phyloP scores from a whole-genome alignment of 2,797 vertebrate species.

The Silurus aristotelis region DNA sequence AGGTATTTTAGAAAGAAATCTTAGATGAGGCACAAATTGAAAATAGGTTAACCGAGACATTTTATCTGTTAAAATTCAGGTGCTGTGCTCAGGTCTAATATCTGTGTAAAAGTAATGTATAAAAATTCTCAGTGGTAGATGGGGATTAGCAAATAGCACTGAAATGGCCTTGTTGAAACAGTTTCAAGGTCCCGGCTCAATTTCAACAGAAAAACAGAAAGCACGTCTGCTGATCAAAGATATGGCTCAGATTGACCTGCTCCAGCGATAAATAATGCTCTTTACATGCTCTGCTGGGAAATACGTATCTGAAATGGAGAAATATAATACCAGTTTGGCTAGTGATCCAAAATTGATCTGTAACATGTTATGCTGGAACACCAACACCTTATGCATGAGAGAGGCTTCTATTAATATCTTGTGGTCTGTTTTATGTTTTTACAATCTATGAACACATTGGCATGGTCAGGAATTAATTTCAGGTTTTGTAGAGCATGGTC shows the following conservation, averaged over 20 bases:
- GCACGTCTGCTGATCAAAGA: neutral
- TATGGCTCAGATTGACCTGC: conserved; percentile 25
- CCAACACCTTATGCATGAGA: conserved; percentile 1
- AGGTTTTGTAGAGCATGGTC: neutral
- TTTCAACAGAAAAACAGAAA: conserved; percentile 36
- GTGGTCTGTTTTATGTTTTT: conserved; percentile 16
- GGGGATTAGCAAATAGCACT: conserved; percentile 27
- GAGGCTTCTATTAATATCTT: conserved; percentile 25
- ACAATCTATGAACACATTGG: neutral
- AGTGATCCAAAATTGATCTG: conserved; percentile 33
- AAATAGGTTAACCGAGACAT: neutral
- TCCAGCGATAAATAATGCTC: conserved; percentile 38
- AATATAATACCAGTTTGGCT: conserved; percentile 16
- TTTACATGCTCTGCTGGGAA: conserved; percentile 26
- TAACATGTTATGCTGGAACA: neutral
- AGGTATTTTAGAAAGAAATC: neutral
- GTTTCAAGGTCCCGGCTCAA: conserved; percentile 50
- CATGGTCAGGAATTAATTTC: neutral
- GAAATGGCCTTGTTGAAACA: conserved; percentile 50
- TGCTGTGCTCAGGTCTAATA: neutral
- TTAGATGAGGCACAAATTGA: neutral
- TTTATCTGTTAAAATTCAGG: neutral
- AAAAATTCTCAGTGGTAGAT: neutral
- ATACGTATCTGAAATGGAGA: conserved; percentile 28
- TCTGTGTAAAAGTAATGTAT: neutral